Base-by-base conservation (phyloP, 2,797 vertebrate genomes). In the Sarcoramphus papa region DNA sequence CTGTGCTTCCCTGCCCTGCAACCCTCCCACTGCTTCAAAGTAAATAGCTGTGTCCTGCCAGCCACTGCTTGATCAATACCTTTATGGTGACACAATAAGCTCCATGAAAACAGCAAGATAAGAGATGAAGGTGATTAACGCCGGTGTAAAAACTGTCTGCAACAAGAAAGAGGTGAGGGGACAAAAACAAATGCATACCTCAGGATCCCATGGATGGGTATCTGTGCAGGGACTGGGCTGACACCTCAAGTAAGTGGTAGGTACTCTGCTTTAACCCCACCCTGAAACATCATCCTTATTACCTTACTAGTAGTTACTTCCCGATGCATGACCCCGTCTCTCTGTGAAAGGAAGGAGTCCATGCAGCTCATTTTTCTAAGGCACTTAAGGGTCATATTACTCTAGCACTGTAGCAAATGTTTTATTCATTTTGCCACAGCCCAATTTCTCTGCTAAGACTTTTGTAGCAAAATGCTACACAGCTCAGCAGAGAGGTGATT, bases 341-440 rank as follows among this genome's bases (percentile, higher is more conserved):
- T 95, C 90, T 85, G 74, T 83, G 82, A 96, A 92, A 83, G 22
- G 54, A 96, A 93, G 56, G 90, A 95, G 77, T 63, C 82, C 70
- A 85, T 47, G 60, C 53, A 90, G 88, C 95, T 97, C 92, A 81
- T 97, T 97, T 97, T 97, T 97, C 96, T 79, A 92, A 96, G 95
- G 94, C 95, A 97, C 97, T 98, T 98, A 97, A 96, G 95, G 94
- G 91, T 98, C 97, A 97, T 98, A 97, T 98, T 98, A 98, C 93
- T 97, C 91, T 95, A 97, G 81, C 84, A 94, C 93, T 87, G 94
- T 91, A 97, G 95, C 50, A 86, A 97, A 98, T 96, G 90, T 97
- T 98, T 98, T 98, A 98, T 98, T 98, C 96, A 97, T 98, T 98
- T 94, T 96, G 78, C 90, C 59, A 87, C 72, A 96, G 93, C 90